These are phyloP conservation scores for Solenodon paradoxus DNA, from an alignment of 2,113 vertebrate genomes.

Conservation along the genomic window DNA sequence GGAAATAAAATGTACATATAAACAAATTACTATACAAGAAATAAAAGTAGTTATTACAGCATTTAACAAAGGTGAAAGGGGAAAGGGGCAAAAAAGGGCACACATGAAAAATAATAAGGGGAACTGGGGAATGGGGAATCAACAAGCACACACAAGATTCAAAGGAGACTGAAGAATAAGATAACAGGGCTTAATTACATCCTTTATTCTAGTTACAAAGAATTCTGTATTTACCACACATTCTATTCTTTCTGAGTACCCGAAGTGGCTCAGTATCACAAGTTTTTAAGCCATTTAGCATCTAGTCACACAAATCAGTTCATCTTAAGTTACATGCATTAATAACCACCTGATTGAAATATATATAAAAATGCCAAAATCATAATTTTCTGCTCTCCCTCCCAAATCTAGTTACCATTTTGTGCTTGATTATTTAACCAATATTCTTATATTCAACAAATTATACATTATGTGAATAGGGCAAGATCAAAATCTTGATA, in stretches of 20 bases:
- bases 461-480: neutral
- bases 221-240: neutral
- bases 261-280: neutral
- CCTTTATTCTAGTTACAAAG: neutral
- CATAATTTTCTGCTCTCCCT: neutral
- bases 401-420: neutral
- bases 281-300: neutral
- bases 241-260: neutral
- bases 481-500: neutral
- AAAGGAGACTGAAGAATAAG: neutral
- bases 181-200: neutral
- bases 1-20: neutral
- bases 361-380: neutral
- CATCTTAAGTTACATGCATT: neutral
- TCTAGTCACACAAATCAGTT: neutral
- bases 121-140: neutral
- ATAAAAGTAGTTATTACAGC: neutral
- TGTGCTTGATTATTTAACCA: neutral
- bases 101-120: neutral
- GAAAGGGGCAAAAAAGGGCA: neutral
- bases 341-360: neutral
- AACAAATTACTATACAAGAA: neutral
- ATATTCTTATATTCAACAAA: slow-evolving; percentile 3
- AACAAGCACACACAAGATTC: neutral
- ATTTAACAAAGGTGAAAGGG: neutral